Evolutionary conservation across 2,797 vertebrate genomes (phyloP).

Genomic region (Cirrhinus molitorella): DNA sequence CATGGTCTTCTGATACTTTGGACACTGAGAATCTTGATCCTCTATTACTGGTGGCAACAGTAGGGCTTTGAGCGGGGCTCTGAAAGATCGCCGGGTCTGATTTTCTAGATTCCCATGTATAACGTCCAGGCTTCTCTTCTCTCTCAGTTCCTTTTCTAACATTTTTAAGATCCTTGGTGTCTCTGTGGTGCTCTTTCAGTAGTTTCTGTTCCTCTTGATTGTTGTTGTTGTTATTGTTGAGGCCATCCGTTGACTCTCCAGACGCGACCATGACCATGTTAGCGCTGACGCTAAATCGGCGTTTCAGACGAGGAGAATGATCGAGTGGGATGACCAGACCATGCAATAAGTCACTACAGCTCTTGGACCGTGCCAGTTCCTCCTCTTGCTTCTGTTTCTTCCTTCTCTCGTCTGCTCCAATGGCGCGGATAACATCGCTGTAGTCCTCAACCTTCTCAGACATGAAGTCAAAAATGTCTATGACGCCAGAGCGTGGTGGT

Average conservation of each 20-base stretch:
- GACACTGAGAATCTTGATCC: conserved; percentile 74
- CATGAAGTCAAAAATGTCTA: conserved; percentile 93
- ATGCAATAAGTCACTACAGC: conserved; percentile 73
- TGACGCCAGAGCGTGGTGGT: conserved; percentile 65
- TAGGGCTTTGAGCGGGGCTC: conserved; percentile 77
- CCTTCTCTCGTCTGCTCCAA: conserved; percentile 76
- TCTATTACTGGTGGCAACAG: conserved; percentile 68
- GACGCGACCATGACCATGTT: conserved; percentile 70
- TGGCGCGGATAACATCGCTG: conserved; percentile 91
- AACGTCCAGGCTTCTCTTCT: background rate
- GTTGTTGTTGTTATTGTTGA: conserved; percentile 13
- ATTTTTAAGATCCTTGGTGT: conserved; percentile 66
- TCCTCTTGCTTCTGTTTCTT: conserved; percentile 55
- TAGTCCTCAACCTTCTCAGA: conserved; percentile 92
- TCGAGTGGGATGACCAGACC: conserved; percentile 77
- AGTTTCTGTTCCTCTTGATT: conserved; percentile 74
- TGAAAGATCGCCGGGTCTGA: conserved; percentile 64
- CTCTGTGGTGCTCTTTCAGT: conserved; percentile 75
- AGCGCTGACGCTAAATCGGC: conserved; percentile 77
- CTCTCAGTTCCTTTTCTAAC: background rate
- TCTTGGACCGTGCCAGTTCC: conserved; percentile 73
- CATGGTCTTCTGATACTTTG: conserved; percentile 67
- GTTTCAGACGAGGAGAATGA: conserved; percentile 71
- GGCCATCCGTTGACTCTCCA: conserved; percentile 68
- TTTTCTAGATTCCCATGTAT: conserved; percentile 6